phyloP scores from a whole-genome alignment of 2,888 invertebrate genomes.

The Aquatica leii region DNA sequence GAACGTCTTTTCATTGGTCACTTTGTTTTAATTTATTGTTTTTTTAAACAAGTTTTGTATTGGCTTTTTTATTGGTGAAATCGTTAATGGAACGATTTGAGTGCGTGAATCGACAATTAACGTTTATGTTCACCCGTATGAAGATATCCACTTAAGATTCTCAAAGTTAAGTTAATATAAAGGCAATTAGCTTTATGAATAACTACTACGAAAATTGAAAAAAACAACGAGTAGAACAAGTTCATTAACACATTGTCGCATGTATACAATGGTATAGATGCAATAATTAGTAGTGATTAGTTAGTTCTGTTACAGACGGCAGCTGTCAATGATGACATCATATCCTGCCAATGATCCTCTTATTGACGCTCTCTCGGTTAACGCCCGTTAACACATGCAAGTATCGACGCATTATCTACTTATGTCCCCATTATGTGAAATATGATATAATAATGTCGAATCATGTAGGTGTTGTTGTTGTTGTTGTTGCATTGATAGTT shows the following conservation, averaged over 20 bases:
- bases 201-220: not conserved
- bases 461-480: not conserved
- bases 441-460: conserved; percentile 11
- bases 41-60: too few relatives aligned
- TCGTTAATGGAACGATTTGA: too few relatives aligned
- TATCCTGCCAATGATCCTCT: conserved; percentile 57
- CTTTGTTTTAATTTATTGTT: too few relatives aligned
- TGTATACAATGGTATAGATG: conserved; percentile 23
- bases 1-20: too few relatives aligned
- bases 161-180: conserved; percentile 12
- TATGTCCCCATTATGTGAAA: conserved; percentile 40
- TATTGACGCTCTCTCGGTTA: conserved; percentile 52
- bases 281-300: conserved; percentile 39
- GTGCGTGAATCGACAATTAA: too few relatives aligned
- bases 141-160: too few relatives aligned
- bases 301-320: conserved; percentile 47
- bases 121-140: not conserved
- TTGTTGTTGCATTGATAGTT: too few relatives aligned
- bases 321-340: conserved; percentile 58
- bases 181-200: conserved; percentile 12
- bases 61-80: too few relatives aligned
- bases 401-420: conserved; percentile 49
- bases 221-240: conserved; percentile 9
- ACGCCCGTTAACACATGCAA: conserved; percentile 42
- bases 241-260: conserved; percentile 31